phyloP scores from a whole-genome alignment of 1,140 invertebrate genomes.

The Vanessa atalanta region DNA sequence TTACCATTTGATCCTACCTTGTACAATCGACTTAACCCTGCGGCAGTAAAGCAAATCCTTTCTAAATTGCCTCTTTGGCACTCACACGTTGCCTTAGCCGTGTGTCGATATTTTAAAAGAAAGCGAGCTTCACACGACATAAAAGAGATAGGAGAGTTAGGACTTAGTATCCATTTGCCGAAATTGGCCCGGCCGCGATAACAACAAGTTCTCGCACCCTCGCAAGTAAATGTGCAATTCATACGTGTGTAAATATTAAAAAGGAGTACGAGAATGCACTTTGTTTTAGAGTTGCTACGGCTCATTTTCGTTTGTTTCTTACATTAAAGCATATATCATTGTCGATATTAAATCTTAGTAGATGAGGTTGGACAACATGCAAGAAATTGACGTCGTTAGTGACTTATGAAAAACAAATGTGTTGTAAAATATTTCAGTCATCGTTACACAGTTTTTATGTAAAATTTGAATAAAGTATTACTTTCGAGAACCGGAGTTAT shows the following conservation, averaged over 20 bases:
- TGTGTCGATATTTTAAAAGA: conserved; percentile 77
- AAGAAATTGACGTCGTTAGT: conserved; percentile 31
- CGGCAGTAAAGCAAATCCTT: conserved; percentile 73
- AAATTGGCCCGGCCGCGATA: conserved; percentile 78
- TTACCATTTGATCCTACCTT: conserved; percentile 42
- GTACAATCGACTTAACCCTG: conserved; percentile 49
- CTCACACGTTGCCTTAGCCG: conserved; percentile 52
- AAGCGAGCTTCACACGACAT: conserved; percentile 59
- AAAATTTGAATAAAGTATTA: too few relatives aligned
- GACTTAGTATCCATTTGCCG: conserved; percentile 79
- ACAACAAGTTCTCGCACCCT: conserved; percentile 80
- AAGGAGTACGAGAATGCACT: conserved; percentile 33
- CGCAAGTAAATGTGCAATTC: conserved; percentile 76
- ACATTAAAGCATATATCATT: conserved; percentile 63
- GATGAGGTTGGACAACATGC: conserved; percentile 55
- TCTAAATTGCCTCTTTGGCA: conserved; percentile 67
- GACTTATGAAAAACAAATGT: conserved; percentile 20
- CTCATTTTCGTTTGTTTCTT: conserved; percentile 14
- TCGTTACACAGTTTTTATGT: not conserved
- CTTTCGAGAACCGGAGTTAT: too few relatives aligned
- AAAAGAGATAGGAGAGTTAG: conserved; percentile 76
- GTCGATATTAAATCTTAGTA: conserved; percentile 62
- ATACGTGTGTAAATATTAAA: conserved; percentile 65
- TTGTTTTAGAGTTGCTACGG: conserved; percentile 27
- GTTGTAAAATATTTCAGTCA: conserved; percentile 15